These are phyloP conservation scores for Papio anubis DNA, from an alignment of 2,113 vertebrate species.

Conservation along the genomic window DNA sequence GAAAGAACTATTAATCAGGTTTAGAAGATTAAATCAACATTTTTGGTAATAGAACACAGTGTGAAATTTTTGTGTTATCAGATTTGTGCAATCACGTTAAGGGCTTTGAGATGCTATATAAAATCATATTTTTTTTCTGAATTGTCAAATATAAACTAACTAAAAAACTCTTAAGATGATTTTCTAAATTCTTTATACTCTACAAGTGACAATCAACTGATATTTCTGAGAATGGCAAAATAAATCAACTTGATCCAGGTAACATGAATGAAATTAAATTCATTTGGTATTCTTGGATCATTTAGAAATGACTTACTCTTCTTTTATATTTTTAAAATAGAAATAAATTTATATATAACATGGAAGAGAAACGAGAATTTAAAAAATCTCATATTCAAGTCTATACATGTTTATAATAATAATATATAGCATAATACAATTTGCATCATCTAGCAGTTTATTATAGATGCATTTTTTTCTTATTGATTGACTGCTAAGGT, in stretches of 20 bases:
- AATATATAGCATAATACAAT: background rate
- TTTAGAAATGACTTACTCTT: constrained; percentile 19
- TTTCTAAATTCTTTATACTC: constrained; percentile 31
- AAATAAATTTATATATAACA: background rate
- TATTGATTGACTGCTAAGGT: background rate
- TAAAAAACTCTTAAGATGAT: background rate
- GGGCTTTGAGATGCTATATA: background rate
- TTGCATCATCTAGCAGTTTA: background rate
- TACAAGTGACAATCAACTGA: background rate
- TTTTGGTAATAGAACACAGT: background rate
- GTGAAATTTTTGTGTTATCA: constrained; percentile 19
- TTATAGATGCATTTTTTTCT: background rate
- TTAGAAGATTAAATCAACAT: constrained; percentile 26
- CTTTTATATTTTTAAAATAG: background rate
- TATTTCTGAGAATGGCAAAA: background rate
- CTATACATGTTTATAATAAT: background rate
- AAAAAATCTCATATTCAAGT: background rate
- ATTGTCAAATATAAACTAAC: background rate
- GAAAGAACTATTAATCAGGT: background rate
- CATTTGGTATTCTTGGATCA: background rate
- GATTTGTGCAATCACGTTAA: constrained; percentile 10
- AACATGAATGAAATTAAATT: constrained; percentile 44
- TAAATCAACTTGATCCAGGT: constrained; percentile 42
- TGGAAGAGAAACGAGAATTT: background rate
- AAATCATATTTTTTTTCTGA: constrained; percentile 21